Evolutionary conservation across 2,113 vertebrate genomes (phyloP), one percentile per base, ranked within the genome.

Genomic region (Chiloscyllium plagiosum): DNA sequence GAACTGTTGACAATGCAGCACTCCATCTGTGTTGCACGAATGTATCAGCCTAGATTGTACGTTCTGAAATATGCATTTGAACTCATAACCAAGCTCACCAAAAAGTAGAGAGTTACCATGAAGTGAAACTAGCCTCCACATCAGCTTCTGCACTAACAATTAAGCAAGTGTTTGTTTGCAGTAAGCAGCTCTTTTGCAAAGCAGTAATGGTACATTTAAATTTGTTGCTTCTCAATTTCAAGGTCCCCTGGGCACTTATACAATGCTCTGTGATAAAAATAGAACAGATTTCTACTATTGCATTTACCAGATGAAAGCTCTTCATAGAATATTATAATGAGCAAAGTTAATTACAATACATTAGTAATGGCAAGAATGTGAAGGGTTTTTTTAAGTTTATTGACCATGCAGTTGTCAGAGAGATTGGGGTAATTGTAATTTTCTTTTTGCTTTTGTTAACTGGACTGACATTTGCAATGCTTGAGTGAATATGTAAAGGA

Each of bases 361-460:
- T 61, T 56, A 61, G 13, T 26, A 33, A 56, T 90, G 85, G 87
- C 87, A 61, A 52, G 26, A 90, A 90, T 65, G 87, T 65, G 26
- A 33, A 56, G 52, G 50, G 2, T 15, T 0, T 61, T 90, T 90
- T 90, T 33, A 89, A 61, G 24, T 61, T 90, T 61, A 90, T 90
- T 87, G 85, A 87, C 22, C 52, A 61, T 90, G 47, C 86, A 56
- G 47, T 89, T 89, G 86, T 52, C 86, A 89, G 86, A 52, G 61
- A 33, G 87, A 61, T 90, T 29, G 4, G 87, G 22, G 47, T 52
- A 70, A 52, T 26, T 87, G 47, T 87, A 50, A 87, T 56, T 87
- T 90, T 56, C 61, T 90, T 65, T 56, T 90, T 90, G 87, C 52
- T 61, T 90, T 3, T 90, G 87, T 90, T 33, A 90, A 90, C 50